Evolutionary conservation across 2,797 vertebrate species (phyloP).

Genomic region (Lacerta viridis): DNA sequence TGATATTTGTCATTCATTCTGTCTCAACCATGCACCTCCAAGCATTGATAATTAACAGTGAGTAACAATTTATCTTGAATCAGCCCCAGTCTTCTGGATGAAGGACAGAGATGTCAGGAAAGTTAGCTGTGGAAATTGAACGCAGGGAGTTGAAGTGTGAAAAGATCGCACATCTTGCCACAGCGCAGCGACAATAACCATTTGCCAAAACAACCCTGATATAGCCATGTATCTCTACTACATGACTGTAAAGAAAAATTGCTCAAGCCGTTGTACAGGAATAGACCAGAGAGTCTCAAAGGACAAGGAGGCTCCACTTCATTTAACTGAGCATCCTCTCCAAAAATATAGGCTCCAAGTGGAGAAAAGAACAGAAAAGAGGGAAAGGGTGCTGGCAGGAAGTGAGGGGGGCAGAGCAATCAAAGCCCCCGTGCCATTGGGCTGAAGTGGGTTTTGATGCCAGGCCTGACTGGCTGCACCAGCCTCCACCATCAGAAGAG

Average conservation of each 20-base stretch:
- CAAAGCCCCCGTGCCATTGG: no score
- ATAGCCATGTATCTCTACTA: not conserved
- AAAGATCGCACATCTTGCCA: conserved; percentile 25
- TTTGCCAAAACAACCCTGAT: conserved; percentile 1
- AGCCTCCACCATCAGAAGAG: no score
- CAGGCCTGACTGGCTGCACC: no score
- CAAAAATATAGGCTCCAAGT: not conserved
- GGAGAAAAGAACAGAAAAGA: conserved; percentile 10
- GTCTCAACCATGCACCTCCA: not conserved
- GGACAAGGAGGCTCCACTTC: not conserved
- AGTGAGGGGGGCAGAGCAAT: not conserved
- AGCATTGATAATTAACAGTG: not conserved
- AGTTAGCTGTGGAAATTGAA: conserved; percentile 12
- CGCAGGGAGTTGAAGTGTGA: not conserved
- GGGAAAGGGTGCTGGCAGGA: not conserved
- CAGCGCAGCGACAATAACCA: not conserved
- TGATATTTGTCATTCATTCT: not conserved
- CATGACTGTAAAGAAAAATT: not conserved
- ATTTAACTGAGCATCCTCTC: not conserved
- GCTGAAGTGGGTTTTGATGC: no score
- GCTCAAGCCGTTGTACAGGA: not conserved
- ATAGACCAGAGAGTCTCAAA: not conserved
- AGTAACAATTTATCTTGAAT: not conserved
- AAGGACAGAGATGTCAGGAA: not conserved
- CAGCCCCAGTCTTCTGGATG: not conserved